Evolutionary conservation across 1,140 invertebrate genomes (phyloP).

Genomic region (Chironomus tepperi): DNA sequence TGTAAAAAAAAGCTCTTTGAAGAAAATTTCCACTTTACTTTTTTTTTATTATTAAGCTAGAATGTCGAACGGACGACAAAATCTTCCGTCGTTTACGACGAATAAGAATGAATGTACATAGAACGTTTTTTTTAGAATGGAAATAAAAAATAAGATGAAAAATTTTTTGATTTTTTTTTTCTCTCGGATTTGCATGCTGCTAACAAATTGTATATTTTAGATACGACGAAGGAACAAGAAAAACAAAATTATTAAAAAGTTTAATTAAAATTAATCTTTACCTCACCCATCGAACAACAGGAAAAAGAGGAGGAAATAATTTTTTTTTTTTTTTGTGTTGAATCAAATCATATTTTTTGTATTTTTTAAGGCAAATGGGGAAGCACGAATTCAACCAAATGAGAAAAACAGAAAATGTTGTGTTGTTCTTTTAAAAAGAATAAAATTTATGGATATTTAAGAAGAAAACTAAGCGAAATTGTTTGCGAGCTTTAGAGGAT

Average conservation of each 20-base stretch:
- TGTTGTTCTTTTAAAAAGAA: background rate
- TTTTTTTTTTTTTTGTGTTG: background rate
- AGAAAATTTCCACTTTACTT: too few relatives aligned
- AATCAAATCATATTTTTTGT: too few relatives aligned
- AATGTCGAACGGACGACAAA: too few relatives aligned
- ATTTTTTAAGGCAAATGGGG: too few relatives aligned
- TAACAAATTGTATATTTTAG: background rate
- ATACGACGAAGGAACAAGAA: background rate
- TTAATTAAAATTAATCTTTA: conserved; percentile 24
- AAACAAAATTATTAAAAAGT: conserved; percentile 14
- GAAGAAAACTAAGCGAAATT: background rate
- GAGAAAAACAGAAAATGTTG: background rate
- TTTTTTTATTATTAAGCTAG: too few relatives aligned
- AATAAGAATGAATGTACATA: background rate
- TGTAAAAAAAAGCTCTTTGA: too few relatives aligned
- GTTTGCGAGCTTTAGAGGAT: background rate
- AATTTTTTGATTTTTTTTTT: conserved; percentile 2
- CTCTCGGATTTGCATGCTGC: background rate
- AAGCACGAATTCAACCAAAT: background rate
- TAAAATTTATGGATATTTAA: conserved; percentile 9
- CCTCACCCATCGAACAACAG: background rate
- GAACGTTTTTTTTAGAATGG: background rate
- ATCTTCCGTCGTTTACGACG: too few relatives aligned
- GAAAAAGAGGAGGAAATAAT: background rate
- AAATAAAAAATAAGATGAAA: background rate